These are phyloP conservation scores for Auanema freiburgensis DNA, from an alignment of 2,888 invertebrate genomes.

Conservation along the genomic window DNA sequence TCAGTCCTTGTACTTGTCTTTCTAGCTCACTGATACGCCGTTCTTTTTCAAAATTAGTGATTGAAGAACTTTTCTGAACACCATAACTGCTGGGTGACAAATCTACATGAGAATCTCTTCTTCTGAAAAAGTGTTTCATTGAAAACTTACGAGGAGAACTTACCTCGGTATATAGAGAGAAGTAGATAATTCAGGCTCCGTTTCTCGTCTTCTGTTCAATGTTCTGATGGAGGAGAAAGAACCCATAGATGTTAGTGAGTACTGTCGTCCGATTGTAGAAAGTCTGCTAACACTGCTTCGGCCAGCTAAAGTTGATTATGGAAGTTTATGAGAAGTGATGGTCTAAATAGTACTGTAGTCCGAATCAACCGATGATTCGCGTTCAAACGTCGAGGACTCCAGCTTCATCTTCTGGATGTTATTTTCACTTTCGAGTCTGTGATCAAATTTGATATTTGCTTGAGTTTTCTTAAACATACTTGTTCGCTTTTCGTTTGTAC, in stretches of 20 bases:
- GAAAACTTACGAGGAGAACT: no score
- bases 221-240: slow-evolving; percentile 44
- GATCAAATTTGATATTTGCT: not conserved
- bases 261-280: slow-evolving; percentile 43
- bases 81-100: slow-evolving; percentile 22
- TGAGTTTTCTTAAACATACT: slow-evolving; percentile 10
- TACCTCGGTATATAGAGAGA: slow-evolving; percentile 17
- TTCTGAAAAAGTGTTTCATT: slow-evolving; percentile 17
- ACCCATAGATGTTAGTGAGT: slow-evolving; percentile 40
- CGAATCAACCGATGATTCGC: slow-evolving; percentile 57
- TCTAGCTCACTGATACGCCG: slow-evolving; percentile 49
- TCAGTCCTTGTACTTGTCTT: slow-evolving; percentile 32
- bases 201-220: slow-evolving; percentile 37
- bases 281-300: slow-evolving; percentile 27
- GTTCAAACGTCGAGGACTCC: slow-evolving; percentile 36
- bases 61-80: slow-evolving; percentile 5
- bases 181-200: slow-evolving; percentile 36
- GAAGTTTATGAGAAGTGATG: not conserved
- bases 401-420: slow-evolving; percentile 41
- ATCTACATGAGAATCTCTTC: slow-evolving; percentile 37
- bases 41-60: slow-evolving; percentile 45
- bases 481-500: slow-evolving; percentile 37
- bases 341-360: slow-evolving; percentile 42
- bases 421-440: slow-evolving; percentile 52
- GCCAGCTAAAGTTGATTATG: not conserved